Evolutionary conservation across 2,113 vertebrate species (phyloP).

Genomic region (Okapia johnstoni): DNA sequence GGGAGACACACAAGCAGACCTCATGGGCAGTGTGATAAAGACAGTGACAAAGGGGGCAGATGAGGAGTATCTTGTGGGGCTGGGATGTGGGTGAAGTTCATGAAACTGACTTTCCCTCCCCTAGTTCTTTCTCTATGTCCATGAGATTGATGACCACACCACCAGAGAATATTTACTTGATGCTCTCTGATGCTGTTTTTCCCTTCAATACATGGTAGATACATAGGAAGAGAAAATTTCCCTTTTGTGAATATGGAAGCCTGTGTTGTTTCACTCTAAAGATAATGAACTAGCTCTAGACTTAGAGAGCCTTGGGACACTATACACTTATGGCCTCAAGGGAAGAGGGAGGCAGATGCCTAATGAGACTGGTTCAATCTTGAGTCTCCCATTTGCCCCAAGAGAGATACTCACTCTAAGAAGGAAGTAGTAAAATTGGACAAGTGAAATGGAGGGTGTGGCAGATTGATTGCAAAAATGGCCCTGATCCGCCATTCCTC

Average conservation of each 20-base stretch:
- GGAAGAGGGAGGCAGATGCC: not conserved
- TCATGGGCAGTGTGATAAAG: not conserved
- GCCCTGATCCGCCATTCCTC: rapidly evolving
- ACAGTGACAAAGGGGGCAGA: not conserved
- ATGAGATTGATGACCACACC: not conserved
- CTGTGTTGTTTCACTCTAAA: not conserved
- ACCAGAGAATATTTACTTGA: not conserved
- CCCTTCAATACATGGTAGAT: not conserved
- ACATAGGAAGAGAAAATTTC: not conserved
- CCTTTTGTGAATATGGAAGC: not conserved
- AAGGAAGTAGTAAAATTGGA: not conserved
- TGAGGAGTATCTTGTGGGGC: not conserved
- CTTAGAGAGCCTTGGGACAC: not conserved
- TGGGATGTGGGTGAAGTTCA: not conserved
- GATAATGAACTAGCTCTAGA: not conserved
- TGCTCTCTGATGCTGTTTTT: not conserved
- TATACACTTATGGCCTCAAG: not conserved
- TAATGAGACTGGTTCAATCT: not conserved
- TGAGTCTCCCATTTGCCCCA: not conserved
- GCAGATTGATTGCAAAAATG: not conserved
- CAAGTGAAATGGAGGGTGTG: not conserved
- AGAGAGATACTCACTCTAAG: not conserved
- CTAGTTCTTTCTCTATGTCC: not conserved
- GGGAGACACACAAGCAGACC: not conserved
- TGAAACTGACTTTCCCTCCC: not conserved